Evolutionary conservation across 2,113 vertebrate genomes (phyloP).

Genomic region (Canis aureus): DNA sequence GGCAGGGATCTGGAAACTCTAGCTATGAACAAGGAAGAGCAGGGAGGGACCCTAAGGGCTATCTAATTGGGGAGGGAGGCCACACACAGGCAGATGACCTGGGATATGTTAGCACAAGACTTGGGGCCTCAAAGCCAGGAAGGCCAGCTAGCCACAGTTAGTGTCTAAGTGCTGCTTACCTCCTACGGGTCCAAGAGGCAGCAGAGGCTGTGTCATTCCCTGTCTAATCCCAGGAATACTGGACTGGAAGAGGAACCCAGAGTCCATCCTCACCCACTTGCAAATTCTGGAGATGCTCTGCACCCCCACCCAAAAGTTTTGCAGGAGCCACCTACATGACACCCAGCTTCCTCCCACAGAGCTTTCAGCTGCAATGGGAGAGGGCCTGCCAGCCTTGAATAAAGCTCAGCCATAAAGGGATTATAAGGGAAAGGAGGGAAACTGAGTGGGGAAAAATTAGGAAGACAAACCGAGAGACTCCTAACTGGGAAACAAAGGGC

Average conservation of each 20-base stretch:
- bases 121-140: neutral
- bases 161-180: rapidly evolving
- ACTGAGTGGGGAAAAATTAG: too few species aligned
- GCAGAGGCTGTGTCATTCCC: too few species aligned
- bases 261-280: neutral
- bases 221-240: too few species aligned
- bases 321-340: neutral
- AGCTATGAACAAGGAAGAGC: neutral
- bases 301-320: neutral
- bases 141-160: neutral
- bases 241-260: neutral
- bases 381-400: neutral
- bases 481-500: too few species aligned
- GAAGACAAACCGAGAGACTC: too few species aligned
- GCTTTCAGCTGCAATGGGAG: neutral
- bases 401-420: neutral
- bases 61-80: neutral
- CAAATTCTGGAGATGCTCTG: neutral
- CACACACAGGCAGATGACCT: neutral
- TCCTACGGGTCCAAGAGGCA: too few species aligned
- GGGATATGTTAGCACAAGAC: neutral
- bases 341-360: neutral
- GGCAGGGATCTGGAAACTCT: neutral
- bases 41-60: neutral
- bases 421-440: too few species aligned